Evolutionary conservation across 2,888 invertebrate genomes (phyloP).

Genomic region (Polyommatus icarus): DNA sequence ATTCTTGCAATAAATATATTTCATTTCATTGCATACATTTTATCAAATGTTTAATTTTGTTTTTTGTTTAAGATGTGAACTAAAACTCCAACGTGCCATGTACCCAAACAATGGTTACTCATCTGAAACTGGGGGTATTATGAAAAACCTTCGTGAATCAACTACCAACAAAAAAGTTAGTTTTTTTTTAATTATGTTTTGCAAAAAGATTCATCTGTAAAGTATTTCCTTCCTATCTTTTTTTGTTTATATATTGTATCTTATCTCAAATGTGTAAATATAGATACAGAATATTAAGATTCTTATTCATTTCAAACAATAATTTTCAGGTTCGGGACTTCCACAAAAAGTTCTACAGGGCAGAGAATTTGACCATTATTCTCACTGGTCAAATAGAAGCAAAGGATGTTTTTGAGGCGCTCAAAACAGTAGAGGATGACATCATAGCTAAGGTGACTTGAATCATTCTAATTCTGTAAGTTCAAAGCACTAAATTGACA

Average conservation of each 20-base stretch:
- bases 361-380: constrained; percentile 92
- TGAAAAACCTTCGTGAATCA: constrained; percentile 90
- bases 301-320: constrained; percentile 3
- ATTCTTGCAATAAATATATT: too few relatives aligned
- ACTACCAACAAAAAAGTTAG: constrained; percentile 89
- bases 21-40: too few relatives aligned
- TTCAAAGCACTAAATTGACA: not conserved
- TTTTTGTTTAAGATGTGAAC: constrained; percentile 74
- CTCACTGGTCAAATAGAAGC: constrained; percentile 90
- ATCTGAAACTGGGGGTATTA: constrained; percentile 90
- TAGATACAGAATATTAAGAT: not conserved
- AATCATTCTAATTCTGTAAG: not conserved
- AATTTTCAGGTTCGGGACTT: constrained; percentile 84
- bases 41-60: not conserved
- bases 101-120: constrained; percentile 93
- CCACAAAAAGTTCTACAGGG: constrained; percentile 92
- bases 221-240: not conserved
- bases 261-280: not conserved
- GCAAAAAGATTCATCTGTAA: not conserved
- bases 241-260: not conserved
- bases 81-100: constrained; percentile 83
- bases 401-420: constrained; percentile 86
- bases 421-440: constrained; percentile 87
- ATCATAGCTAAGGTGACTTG: constrained; percentile 82
- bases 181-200: constrained; percentile 32